phyloP scores from a whole-genome alignment of 2,113 vertebrate species.

The Eleginops maclovinus region DNA sequence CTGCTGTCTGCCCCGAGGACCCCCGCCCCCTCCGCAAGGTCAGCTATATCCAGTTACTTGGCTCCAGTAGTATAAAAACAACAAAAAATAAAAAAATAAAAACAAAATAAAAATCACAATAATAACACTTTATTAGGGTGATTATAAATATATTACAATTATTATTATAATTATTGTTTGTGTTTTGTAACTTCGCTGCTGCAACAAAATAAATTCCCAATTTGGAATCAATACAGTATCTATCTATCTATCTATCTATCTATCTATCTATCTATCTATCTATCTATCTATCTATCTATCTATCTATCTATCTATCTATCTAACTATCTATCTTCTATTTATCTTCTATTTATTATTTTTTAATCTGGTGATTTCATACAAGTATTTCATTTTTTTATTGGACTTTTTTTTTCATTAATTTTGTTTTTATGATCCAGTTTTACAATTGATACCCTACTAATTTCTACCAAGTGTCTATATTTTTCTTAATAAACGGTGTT shows the following conservation, averaged over 20 bases:
- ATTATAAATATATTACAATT: not conserved
- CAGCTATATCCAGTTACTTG: slow-evolving; percentile 17
- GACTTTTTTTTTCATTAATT: not conserved
- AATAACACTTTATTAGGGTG: not conserved
- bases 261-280: no score
- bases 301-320: no score
- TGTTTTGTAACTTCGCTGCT: no score
- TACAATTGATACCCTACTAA: not conserved
- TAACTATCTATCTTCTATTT: no score
- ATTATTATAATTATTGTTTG: not conserved
- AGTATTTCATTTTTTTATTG: not conserved
- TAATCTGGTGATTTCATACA: no score
- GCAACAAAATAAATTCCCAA: no score
- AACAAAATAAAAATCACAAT: not conserved
- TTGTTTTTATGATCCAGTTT: not conserved
- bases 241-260: no score
- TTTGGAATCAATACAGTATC: no score
- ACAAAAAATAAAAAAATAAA: slow-evolving; percentile 1
- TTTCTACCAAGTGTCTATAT: not conserved
- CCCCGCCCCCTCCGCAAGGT: slow-evolving; percentile 65
- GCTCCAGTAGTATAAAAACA: not conserved
- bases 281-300: no score
- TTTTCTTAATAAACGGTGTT: not conserved
- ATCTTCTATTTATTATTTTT: no score
- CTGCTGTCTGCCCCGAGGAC: slow-evolving; percentile 58